Evolutionary conservation across 2,888 invertebrate species (phyloP).

Genomic region (Coenonympha glycerion): DNA sequence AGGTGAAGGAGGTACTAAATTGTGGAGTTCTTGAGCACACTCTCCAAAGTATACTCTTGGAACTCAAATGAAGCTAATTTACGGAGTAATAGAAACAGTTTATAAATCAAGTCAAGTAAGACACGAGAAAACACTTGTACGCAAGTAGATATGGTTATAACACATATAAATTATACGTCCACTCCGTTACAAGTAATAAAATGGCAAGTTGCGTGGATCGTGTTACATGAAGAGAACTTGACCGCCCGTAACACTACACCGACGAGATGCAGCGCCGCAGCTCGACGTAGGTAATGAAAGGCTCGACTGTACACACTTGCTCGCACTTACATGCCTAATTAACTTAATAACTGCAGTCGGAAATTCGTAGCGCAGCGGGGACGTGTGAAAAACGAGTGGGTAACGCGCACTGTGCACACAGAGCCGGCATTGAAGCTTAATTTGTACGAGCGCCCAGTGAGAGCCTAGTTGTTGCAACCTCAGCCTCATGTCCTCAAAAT

Average conservation of each 20-base stretch:
- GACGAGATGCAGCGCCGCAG: constrained; percentile 32
- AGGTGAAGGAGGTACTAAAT: too few relatives aligned
- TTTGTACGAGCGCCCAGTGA: too few relatives aligned
- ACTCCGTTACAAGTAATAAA: constrained; percentile 23
- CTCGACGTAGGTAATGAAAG: constrained; percentile 35
- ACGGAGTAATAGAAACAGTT: neutral
- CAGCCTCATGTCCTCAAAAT: neutral
- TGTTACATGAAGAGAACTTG: constrained; percentile 49
- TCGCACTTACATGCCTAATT: constrained; percentile 49
- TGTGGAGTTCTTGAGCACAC: too few relatives aligned
- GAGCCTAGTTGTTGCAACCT: too few relatives aligned
- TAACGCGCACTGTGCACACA: neutral
- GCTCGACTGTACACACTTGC: constrained; percentile 35
- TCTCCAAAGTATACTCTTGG: too few relatives aligned
- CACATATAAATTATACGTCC: constrained; percentile 17
- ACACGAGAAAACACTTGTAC: neutral
- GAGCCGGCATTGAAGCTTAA: neutral
- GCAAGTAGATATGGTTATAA: constrained; percentile 10
- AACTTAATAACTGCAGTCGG: constrained; percentile 45
- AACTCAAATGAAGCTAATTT: too few relatives aligned
- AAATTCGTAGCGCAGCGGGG: constrained; percentile 8
- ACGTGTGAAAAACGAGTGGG: constrained; percentile 34
- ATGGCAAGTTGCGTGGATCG: constrained; percentile 31
- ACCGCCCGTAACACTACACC: constrained; percentile 36
- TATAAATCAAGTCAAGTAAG: too few relatives aligned